Evolutionary conservation across 2,113 vertebrate species (phyloP).

Genomic region (Lophochroa leadbeateri): DNA sequence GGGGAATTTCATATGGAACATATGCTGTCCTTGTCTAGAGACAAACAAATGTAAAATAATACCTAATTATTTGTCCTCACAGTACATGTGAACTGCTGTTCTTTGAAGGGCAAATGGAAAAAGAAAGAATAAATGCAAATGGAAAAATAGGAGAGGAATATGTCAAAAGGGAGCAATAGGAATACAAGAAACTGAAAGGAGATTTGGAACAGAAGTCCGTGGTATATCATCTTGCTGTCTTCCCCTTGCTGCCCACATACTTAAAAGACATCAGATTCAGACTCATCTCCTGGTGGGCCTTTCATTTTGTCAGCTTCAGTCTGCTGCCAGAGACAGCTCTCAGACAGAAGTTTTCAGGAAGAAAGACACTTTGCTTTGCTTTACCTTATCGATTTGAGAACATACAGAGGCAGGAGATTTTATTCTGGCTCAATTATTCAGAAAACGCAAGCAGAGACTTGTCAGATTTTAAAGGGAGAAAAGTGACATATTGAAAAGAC

Average conservation of each 20-base stretch:
- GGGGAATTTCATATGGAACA: not conserved
- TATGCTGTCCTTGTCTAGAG: not conserved
- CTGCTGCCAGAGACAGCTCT: constrained; percentile 24
- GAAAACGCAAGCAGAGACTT: constrained; percentile 33
- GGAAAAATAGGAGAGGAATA: not conserved
- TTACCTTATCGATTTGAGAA: constrained; percentile 40
- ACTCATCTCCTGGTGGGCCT: constrained; percentile 46
- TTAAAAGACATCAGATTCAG: constrained; percentile 25
- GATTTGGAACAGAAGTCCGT: not conserved
- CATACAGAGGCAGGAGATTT: constrained; percentile 24
- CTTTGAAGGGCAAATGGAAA: not conserved
- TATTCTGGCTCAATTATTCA: constrained; percentile 44
- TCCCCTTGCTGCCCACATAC: constrained; percentile 43
- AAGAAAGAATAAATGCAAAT: not conserved
- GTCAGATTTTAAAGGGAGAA: constrained; percentile 31
- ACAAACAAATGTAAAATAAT: not conserved
- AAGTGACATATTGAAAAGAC: constrained; percentile 47
- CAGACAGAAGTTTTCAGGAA: constrained; percentile 39
- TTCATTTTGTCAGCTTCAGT: constrained; percentile 50
- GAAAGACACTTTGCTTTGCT: constrained; percentile 53
- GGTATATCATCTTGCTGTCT: not conserved
- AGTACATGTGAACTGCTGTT: not conserved
- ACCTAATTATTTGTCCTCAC: not conserved
- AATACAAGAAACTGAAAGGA: not conserved
- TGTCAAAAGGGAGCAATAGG: not conserved